Evolutionary conservation across 2,888 invertebrate genomes (phyloP).

Genomic region (Buathra laborator): DNA sequence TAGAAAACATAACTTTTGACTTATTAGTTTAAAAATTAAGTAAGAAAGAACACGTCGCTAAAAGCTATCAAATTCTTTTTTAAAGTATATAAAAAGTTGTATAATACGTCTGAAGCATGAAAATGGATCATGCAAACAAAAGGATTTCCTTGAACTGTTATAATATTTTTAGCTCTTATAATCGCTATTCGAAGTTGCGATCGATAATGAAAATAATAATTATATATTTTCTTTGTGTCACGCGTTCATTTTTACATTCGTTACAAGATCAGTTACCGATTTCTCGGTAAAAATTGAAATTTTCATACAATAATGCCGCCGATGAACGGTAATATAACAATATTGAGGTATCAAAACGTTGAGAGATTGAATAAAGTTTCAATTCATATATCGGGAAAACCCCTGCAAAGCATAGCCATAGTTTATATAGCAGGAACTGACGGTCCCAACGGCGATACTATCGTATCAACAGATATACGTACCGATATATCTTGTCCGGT

Average conservation of each 20-base stretch:
- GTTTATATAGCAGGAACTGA: neutral
- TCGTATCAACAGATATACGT: conserved; percentile 16
- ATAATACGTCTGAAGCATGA: too few relatives aligned
- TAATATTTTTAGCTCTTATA: too few relatives aligned
- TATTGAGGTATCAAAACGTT: neutral
- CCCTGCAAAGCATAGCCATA: neutral
- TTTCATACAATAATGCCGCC: neutral
- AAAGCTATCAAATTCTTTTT: too few relatives aligned
- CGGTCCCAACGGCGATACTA: neutral
- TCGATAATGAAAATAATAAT: too few relatives aligned
- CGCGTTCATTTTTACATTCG: neutral
- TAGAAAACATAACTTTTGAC: neutral
- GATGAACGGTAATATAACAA: neutral
- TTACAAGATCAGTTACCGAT: too few relatives aligned
- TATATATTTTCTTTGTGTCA: neutral
- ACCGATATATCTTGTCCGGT: conserved; percentile 58
- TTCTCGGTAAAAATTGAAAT: too few relatives aligned
- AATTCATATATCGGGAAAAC: neutral
- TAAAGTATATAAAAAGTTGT: too few relatives aligned
- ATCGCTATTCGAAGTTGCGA: too few relatives aligned
- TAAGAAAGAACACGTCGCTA: too few relatives aligned
- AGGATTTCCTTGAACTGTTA: too few relatives aligned
- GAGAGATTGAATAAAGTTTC: neutral
- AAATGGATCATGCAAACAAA: too few relatives aligned
- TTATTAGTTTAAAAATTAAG: neutral